phyloP scores from a whole-genome alignment of 2,888 invertebrate genomes.

The Bugula neritina region DNA sequence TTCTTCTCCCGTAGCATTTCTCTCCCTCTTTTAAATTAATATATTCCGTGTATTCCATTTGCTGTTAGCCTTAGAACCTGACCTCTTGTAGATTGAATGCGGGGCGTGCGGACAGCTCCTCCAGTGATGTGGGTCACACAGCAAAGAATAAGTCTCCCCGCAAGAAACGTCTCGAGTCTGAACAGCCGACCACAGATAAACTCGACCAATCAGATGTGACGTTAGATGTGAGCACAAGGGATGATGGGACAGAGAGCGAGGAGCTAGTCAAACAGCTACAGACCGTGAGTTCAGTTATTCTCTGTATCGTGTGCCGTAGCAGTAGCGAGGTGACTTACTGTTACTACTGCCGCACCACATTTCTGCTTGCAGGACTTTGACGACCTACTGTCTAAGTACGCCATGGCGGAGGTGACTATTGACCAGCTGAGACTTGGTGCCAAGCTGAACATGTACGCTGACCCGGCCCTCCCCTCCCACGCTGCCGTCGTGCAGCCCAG shows the following conservation, averaged over 20 bases:
- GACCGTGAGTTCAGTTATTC: background rate
- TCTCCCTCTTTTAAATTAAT: background rate
- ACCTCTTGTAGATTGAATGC: background rate
- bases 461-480: slow-evolving; percentile 43
- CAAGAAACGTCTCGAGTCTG: background rate
- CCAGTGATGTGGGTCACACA: background rate
- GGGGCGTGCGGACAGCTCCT: background rate
- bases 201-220: background rate
- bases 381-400: slow-evolving; percentile 49
- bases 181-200: background rate
- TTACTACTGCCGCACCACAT: background rate
- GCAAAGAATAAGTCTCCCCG: background rate
- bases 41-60: background rate
- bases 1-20: background rate
- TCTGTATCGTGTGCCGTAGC: background rate
- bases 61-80: background rate
- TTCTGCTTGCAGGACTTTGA: slow-evolving; percentile 48
- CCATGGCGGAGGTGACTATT: slow-evolving; percentile 52
- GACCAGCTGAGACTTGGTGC: slow-evolving; percentile 51
- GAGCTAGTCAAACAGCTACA: slow-evolving; percentile 16
- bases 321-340: background rate
- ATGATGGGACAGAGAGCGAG: background rate
- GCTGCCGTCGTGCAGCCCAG: slow-evolving; percentile 29
- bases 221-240: background rate
- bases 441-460: slow-evolving; percentile 43